These are phyloP conservation scores for Strix aluco DNA, from an alignment of 2,113 vertebrate species.

Conservation along the genomic window DNA sequence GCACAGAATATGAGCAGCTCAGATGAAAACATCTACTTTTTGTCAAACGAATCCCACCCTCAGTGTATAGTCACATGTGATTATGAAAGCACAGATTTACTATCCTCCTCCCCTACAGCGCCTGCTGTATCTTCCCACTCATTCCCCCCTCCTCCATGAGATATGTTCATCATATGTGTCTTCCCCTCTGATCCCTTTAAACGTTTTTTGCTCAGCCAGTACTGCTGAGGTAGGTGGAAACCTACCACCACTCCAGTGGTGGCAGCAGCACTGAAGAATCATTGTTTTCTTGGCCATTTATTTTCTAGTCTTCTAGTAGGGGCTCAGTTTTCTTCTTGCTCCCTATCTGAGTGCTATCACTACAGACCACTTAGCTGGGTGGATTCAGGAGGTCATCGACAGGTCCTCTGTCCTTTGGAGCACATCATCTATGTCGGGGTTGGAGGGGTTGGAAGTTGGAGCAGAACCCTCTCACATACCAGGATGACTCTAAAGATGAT, in stretches of 20 bases:
- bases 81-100: conserved; percentile 34
- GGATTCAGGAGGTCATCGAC: not conserved
- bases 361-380: not conserved
- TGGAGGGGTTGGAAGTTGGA: not conserved
- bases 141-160: not conserved
- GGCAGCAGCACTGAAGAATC: not conserved
- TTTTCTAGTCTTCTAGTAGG: not conserved
- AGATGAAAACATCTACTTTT: not conserved
- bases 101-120: not conserved
- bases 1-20: not conserved
- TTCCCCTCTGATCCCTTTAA: not conserved
- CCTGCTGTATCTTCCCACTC: conserved; percentile 37
- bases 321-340: not conserved
- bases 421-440: not conserved
- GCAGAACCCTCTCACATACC: not conserved
- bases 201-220: not conserved
- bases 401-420: not conserved
- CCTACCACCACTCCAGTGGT: not conserved
- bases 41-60: conserved; percentile 35
- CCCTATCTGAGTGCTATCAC: not conserved
- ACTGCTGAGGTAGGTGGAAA: conserved; percentile 18
- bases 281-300: not conserved
- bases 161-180: conserved; percentile 23
- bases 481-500: not conserved
- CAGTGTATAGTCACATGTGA: not conserved